phyloP scores from a whole-genome alignment of 1,140 invertebrate genomes.

The Bombus confusus region DNA sequence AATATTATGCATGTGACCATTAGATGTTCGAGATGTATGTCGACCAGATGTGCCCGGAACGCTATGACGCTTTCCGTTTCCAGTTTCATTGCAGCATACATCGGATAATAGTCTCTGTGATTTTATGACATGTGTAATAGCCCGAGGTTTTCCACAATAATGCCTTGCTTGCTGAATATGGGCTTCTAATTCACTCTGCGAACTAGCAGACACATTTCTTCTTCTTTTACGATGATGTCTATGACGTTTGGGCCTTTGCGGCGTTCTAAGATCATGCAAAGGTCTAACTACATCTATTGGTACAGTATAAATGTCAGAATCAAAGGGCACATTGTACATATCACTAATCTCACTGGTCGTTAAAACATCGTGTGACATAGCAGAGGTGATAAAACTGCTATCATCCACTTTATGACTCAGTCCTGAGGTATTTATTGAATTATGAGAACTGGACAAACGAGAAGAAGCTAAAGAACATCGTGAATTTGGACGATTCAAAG shows the following conservation, averaged over 20 bases:
- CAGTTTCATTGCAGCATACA: slow-evolving; percentile 82
- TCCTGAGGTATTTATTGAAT: slow-evolving; percentile 89
- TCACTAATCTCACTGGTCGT: slow-evolving; percentile 89
- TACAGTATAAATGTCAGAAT: slow-evolving; percentile 92
- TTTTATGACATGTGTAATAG: slow-evolving; percentile 79
- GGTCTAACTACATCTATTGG: slow-evolving; percentile 90
- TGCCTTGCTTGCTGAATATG: slow-evolving; percentile 79
- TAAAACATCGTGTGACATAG: slow-evolving; percentile 91
- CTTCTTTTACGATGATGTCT: slow-evolving; percentile 85
- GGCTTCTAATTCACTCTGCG: slow-evolving; percentile 80
- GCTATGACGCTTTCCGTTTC: slow-evolving; percentile 84
- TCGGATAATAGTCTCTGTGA: slow-evolving; percentile 81
- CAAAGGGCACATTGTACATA: slow-evolving; percentile 92
- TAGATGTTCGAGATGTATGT: slow-evolving; percentile 70
- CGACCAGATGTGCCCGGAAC: slow-evolving; percentile 82
- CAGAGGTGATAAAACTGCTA: slow-evolving; percentile 92
- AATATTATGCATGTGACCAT: slow-evolving; percentile 76
- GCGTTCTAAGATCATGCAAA: slow-evolving; percentile 78
- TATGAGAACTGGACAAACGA: slow-evolving; percentile 90
- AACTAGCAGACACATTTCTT: slow-evolving; percentile 84
- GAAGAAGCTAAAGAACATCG: slow-evolving; percentile 88
- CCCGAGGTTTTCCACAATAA: slow-evolving; percentile 80
- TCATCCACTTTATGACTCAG: slow-evolving; percentile 88
- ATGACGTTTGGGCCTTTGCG: slow-evolving; percentile 84
- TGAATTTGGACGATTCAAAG: slow-evolving; percentile 86